phyloP scores from a whole-genome alignment of 2,888 invertebrate species.

The Tetragonula carbonaria region DNA sequence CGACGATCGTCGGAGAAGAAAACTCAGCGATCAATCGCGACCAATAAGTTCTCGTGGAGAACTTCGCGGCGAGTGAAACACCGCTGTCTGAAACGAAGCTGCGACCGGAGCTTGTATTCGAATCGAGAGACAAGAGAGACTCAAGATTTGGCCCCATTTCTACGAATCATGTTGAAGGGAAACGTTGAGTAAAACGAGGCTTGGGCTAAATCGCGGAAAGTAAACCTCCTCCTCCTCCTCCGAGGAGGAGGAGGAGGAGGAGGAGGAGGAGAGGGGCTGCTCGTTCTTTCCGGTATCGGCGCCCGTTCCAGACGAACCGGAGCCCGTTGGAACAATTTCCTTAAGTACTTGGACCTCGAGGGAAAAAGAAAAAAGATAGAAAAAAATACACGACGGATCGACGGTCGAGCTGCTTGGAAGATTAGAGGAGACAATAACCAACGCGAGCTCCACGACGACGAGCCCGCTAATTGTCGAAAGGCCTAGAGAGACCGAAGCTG shows the following conservation, averaged over 20 bases:
- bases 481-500: not conserved
- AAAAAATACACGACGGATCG: not conserved
- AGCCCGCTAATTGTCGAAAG: conserved; percentile 38
- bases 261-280: not conserved
- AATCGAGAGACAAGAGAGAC: not conserved
- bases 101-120: too few relatives aligned
- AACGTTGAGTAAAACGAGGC: not conserved
- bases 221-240: not conserved
- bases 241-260: too few relatives aligned
- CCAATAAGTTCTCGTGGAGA: too few relatives aligned
- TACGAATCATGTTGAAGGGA: not conserved
- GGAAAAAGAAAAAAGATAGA: not conserved
- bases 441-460: conserved; percentile 19
- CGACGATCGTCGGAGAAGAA: not conserved
- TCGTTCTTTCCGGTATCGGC: not conserved
- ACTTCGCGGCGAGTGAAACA: too few relatives aligned
- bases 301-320: not conserved
- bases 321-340: conserved; percentile 17
- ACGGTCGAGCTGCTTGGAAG: not conserved
- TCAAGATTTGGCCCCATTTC: not conserved
- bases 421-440: conserved; percentile 42
- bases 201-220: not conserved
- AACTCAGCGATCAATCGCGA: too few relatives aligned
- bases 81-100: too few relatives aligned
- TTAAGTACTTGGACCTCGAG: conserved; percentile 10